Evolutionary conservation across 2,797 vertebrate species (phyloP).

Genomic region (Lutjanus argentimaculatus): DNA sequence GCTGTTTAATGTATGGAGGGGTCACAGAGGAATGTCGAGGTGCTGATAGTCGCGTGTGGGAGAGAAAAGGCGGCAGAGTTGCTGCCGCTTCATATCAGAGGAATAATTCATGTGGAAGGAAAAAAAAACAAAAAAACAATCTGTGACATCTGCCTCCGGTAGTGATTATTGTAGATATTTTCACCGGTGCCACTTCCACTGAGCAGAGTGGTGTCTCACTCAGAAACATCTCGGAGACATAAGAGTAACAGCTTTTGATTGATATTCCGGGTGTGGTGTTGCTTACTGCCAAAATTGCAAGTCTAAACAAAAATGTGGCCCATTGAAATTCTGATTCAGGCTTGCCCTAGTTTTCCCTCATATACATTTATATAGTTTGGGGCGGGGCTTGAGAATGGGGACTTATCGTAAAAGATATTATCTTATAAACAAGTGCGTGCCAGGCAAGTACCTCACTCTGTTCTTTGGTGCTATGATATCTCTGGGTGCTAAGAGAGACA

Average conservation of each 20-base stretch:
- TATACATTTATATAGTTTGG: conserved; percentile 90
- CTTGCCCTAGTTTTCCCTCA: conserved; percentile 84
- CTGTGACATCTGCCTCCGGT: conserved; percentile 68
- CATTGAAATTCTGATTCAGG: conserved; percentile 85
- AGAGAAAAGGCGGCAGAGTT: no score
- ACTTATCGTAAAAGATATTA: conserved; percentile 82
- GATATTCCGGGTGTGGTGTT: conserved; percentile 73
- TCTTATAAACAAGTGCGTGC: conserved; percentile 80
- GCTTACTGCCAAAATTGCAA: conserved; percentile 76
- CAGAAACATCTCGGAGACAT: conserved; percentile 33
- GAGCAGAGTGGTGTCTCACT: conserved; percentile 36
- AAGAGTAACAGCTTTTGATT: conserved; percentile 72
- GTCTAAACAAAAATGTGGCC: conserved; percentile 78
- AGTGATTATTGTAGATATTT: conserved; percentile 61
- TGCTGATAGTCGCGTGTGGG: no score
- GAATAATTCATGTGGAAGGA: conserved; percentile 69
- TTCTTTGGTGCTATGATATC: conserved; percentile 72
- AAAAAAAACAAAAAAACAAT: conserved; percentile 39
- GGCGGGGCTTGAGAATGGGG: conserved; percentile 70
- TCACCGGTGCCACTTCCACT: conserved; percentile 34
- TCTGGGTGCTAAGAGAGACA: conserved; percentile 69
- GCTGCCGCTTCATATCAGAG: no score
- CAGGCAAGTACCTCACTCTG: conserved; percentile 62
- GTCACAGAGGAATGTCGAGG: no score
- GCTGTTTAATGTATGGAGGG: no score